These are phyloP conservation scores for Sitta carolinensis DNA, from an alignment of 2,797 vertebrate genomes.

Conservation along the genomic window DNA sequence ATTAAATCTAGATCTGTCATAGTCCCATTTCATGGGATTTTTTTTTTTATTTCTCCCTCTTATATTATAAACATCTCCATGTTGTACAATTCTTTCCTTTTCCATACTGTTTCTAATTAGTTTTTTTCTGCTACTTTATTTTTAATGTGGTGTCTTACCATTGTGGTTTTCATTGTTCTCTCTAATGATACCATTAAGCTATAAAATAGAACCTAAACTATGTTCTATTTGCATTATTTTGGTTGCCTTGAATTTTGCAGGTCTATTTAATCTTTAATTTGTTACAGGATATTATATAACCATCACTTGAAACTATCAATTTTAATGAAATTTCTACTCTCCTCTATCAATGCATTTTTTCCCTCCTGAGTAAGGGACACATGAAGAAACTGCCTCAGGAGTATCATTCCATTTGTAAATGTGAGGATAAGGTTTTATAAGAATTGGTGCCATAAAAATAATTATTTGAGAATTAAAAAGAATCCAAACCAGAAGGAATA, in stretches of 20 bases:
- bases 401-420: background rate
- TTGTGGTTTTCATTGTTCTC: background rate
- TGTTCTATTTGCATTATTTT: background rate
- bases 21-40: background rate
- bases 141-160: background rate
- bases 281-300: background rate
- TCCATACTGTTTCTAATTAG: background rate
- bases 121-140: background rate
- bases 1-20: background rate
- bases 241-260: background rate
- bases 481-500: background rate
- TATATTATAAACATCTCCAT: background rate
- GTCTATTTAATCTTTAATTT: constrained; percentile 12
- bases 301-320: background rate
- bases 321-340: background rate
- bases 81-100: background rate
- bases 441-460: background rate
- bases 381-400: background rate
- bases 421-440: background rate
- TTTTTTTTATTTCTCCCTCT: background rate
- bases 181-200: background rate
- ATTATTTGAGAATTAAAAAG: background rate
- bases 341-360: background rate
- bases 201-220: background rate
- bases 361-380: background rate